phyloP scores from a whole-genome alignment of 2,888 invertebrate species.

The Prosapia bicincta region DNA sequence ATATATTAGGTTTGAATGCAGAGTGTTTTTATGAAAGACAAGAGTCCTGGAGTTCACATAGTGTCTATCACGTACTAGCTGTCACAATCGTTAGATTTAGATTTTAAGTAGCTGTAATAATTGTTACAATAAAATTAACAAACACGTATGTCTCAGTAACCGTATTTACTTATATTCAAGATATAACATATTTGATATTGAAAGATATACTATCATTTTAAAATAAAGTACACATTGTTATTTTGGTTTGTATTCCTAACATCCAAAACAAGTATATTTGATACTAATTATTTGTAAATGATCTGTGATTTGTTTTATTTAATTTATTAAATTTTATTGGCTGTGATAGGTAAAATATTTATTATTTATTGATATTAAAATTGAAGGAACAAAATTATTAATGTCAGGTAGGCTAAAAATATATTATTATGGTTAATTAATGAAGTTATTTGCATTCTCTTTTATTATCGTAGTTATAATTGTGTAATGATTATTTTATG shows the following conservation, averaged over 20 bases:
- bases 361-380: background rate
- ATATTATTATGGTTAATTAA: too few species aligned
- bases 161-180: constrained; percentile 36
- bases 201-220: too few species aligned
- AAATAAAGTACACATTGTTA: too few species aligned
- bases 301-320: background rate
- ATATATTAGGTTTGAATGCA: constrained; percentile 24
- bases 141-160: constrained; percentile 23
- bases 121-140: constrained; percentile 8
- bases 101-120: constrained; percentile 7
- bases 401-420: too few species aligned
- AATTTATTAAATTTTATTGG: constrained; percentile 5
- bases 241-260: background rate
- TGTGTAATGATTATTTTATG: too few species aligned
- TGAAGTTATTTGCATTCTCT: too few species aligned
- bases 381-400: too few species aligned
- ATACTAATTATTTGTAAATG: background rate
- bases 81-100: constrained; percentile 30
- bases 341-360: constrained; percentile 18
- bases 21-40: constrained; percentile 27
- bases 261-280: background rate
- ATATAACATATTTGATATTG: background rate
- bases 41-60: constrained; percentile 25
- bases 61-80: constrained; percentile 26
- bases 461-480: too few species aligned